Base-by-base conservation (phyloP, 1,140 invertebrate genomes). In the Dendroctonus valens region DNA sequence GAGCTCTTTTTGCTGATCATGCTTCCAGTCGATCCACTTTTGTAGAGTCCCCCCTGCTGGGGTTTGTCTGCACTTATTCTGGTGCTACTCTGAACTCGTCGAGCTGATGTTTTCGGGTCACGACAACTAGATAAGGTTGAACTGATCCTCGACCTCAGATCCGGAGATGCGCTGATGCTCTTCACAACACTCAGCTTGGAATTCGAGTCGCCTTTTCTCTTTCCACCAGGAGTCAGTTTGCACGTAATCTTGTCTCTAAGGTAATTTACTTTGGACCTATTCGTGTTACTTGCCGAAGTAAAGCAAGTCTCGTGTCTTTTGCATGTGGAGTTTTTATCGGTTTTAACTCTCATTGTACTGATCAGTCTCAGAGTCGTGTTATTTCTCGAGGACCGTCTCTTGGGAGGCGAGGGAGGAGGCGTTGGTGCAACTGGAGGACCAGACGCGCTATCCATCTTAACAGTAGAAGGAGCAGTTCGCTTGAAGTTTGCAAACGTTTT, bases 371-470 rank as follows among this genome's bases (percentile, higher is more conserved):
- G 75, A 6, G 87, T 90, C 40, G 84, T 84, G 77, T 86, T 91
- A 59, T 87, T 85, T 71, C 85, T 85, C 0, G 90, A 92, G 0
- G 91, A 92, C 72, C 84, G 83, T 68, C 91, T 81, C 73, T 83
- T 81, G 0, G 89, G 89, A 3, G 88, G 89, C n/a, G 84, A 86
- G 5, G 89, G 88, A 44, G 86, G 83, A 68, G 77, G 77, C 39
- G 50, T 51, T 5, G 76, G 73, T 42, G 60, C 52, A 72, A 75
- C 15, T 65, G 62, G 49, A 15, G 66, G 59, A 26, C 57, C 55
- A 14, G 70, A 50, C 11, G 68, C 44, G 41, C 60, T 68, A 14
- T 55, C 61, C 11, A 61, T 44, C n/a, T 46, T 67, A 55, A 81
- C 74, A 55, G 81, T 81, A 12, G 83, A 84, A 53, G 83, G 83